Evolutionary conservation across 2,113 vertebrate genomes (phyloP).

Genomic region (Circaetus cinerascens): DNA sequence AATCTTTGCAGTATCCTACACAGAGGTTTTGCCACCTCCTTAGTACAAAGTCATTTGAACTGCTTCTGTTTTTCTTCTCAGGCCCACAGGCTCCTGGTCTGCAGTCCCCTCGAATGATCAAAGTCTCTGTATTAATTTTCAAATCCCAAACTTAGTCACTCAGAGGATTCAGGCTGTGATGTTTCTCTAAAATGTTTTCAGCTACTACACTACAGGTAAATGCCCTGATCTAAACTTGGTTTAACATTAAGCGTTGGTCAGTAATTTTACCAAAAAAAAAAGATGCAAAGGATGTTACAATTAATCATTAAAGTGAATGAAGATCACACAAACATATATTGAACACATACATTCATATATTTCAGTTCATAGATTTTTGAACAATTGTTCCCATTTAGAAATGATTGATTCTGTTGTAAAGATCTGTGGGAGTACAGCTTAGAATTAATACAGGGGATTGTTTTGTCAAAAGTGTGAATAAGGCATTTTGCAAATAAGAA

Average conservation of each 20-base stretch:
- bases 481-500: not conserved
- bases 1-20: not conserved
- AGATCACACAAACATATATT: not conserved
- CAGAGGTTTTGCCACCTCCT: not conserved
- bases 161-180: not conserved
- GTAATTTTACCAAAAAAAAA: not conserved
- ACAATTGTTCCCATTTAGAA: not conserved
- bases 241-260: not conserved
- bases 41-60: not conserved
- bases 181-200: not conserved
- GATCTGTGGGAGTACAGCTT: not conserved
- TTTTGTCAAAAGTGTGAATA: not conserved
- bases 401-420: not conserved
- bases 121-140: not conserved
- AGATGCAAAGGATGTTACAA: not conserved
- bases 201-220: not conserved
- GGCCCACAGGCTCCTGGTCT: not conserved
- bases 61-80: not conserved
- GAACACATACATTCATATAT: not conserved
- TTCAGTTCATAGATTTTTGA: not conserved
- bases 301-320: not conserved
- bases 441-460: not conserved
- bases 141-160: not conserved
- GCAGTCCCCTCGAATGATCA: not conserved
- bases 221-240: not conserved